These are phyloP conservation scores for Aradus depressus DNA, from an alignment of 2,888 invertebrate genomes.

Conservation along the genomic window DNA sequence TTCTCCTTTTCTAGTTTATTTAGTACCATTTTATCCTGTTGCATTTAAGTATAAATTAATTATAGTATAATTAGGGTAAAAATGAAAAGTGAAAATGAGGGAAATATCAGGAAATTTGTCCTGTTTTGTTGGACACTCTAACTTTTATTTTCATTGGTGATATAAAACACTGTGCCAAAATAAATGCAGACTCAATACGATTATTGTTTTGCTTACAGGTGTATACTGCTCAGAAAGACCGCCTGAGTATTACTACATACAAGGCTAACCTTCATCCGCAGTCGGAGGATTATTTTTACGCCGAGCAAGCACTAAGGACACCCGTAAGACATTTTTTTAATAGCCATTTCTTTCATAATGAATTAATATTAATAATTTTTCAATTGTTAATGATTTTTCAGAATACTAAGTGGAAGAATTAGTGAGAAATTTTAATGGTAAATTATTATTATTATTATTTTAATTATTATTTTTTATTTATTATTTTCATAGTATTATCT, in stretches of 20 bases:
- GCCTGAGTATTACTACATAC: conserved; percentile 48
- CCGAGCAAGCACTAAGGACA: conserved; percentile 54
- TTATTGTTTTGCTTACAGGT: conserved; percentile 37
- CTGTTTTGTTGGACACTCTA: no score
- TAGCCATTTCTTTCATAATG: background rate
- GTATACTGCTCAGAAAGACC: conserved; percentile 49
- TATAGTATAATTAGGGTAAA: no score
- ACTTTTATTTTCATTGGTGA: no score
- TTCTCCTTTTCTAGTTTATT: no score
- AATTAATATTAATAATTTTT: conserved; percentile 17
- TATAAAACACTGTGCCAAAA: no score
- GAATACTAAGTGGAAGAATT: conserved; percentile 47
- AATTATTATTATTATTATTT: background rate
- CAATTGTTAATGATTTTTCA: no score
- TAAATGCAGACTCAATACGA: no score
- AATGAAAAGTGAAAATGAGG: no score
- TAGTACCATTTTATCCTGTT: no score
- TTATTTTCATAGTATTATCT: background rate
- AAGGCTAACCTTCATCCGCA: conserved; percentile 49
- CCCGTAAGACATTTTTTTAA: conserved; percentile 34
- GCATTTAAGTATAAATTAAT: no score
- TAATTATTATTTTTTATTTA: background rate
- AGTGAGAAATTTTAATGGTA: conserved; percentile 22
- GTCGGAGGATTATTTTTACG: conserved; percentile 59
- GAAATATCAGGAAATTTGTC: no score